These are phyloP conservation scores for Gobiocypris rarus DNA, from an alignment of 2,113 vertebrate genomes.

Conservation along the genomic window DNA sequence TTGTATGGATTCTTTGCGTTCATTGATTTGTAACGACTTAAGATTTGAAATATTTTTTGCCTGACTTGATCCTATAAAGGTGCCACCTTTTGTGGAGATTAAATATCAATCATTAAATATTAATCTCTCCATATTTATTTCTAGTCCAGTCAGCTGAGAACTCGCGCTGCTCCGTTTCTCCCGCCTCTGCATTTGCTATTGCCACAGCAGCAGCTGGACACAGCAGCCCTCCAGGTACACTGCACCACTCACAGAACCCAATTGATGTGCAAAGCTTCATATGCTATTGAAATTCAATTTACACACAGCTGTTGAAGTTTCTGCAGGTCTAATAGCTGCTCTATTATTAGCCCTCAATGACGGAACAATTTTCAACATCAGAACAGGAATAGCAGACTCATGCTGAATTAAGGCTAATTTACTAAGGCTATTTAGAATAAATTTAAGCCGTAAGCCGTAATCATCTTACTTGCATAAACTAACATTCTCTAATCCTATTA, in stretches of 20 bases:
- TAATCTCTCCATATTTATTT: conserved; percentile 42
- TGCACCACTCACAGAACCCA: not conserved
- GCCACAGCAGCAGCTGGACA: conserved; percentile 97
- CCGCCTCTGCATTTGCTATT: conserved; percentile 96
- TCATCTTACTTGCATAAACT: not conserved
- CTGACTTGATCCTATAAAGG: not conserved
- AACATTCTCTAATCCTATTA: conserved; percentile 4
- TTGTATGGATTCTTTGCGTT: not conserved
- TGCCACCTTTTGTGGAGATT: not conserved
- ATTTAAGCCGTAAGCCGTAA: not conserved
- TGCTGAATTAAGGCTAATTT: not conserved
- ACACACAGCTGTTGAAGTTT: not conserved
- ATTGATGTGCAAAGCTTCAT: conserved; percentile 26
- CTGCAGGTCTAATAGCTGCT: not conserved
- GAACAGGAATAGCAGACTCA: not conserved
- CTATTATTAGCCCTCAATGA: not conserved
- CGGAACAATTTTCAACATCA: not conserved
- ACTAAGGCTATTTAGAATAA: not conserved
- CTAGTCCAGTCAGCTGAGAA: conserved; percentile 85
- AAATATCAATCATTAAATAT: no score
- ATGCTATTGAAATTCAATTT: not conserved
- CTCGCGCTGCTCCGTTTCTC: conserved; percentile 89
- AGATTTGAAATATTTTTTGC: not conserved
- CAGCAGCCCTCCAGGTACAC: conserved; percentile 88
- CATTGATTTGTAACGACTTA: not conserved